These are phyloP conservation scores for Scotopteryx bipunctaria DNA, from an alignment of 2,888 invertebrate genomes.

Conservation along the genomic window DNA sequence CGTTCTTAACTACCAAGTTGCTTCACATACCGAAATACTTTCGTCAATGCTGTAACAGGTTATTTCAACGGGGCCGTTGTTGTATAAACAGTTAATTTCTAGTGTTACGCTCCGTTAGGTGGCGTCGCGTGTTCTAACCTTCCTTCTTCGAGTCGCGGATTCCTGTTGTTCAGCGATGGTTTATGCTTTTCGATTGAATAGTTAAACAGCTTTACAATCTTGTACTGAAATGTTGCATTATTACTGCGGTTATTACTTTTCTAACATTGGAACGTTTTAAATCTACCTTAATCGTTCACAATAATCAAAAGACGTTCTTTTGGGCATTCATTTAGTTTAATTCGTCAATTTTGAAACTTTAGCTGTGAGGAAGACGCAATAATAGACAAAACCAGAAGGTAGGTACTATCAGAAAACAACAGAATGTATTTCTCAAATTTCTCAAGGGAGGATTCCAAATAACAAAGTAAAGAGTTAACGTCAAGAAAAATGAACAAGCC, in stretches of 20 bases:
- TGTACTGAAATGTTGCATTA: constrained; percentile 13
- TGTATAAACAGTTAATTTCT: constrained; percentile 79
- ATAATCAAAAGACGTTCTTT: constrained; percentile 7
- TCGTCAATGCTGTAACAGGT: constrained; percentile 68
- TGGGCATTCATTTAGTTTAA: constrained; percentile 12
- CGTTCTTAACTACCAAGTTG: constrained; percentile 36
- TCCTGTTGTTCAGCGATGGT: constrained; percentile 46
- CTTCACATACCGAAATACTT: constrained; percentile 56
- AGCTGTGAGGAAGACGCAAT: background rate
- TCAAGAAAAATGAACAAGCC: no score
- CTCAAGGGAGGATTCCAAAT: no score
- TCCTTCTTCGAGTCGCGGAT: constrained; percentile 69
- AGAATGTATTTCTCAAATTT: no score
- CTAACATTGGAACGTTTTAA: background rate
- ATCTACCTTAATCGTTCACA: constrained; percentile 5
- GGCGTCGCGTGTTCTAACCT: constrained; percentile 71
- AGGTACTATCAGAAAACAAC: no score
- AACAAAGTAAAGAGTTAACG: no score
- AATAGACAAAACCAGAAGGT: no score
- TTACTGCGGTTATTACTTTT: background rate
- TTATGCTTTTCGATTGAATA: constrained; percentile 31
- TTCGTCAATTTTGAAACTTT: constrained; percentile 1
- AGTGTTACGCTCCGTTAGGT: constrained; percentile 76
- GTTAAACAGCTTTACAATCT: constrained; percentile 14
- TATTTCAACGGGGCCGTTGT: constrained; percentile 59